These are phyloP conservation scores for Microdon myrmicae DNA, from an alignment of 2,888 invertebrate genomes.

Conservation along the genomic window DNA sequence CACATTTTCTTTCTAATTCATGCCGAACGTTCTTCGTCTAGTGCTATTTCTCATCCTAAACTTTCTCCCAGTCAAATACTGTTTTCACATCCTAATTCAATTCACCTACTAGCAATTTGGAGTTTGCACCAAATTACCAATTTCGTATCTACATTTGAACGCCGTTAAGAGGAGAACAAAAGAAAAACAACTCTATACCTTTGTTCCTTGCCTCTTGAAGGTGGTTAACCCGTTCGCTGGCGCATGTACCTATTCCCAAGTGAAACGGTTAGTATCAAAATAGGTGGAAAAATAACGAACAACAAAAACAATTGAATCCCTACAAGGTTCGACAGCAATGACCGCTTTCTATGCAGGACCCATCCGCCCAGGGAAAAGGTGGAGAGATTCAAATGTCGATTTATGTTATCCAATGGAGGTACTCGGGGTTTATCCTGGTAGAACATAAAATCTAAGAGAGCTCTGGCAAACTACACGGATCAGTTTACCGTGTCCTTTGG, in stretches of 20 bases:
- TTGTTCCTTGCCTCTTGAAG: not conserved
- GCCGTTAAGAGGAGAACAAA: slow-evolving; percentile 4
- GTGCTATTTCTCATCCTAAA: too few species aligned
- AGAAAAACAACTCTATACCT: not conserved
- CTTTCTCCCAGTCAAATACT: not conserved
- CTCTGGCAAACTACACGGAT: slow-evolving; percentile 15
- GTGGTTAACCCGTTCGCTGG: slow-evolving; percentile 9
- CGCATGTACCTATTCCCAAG: not conserved
- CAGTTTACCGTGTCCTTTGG: slow-evolving; percentile 29
- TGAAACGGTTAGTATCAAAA: slow-evolving; percentile 1
- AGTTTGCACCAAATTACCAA: slow-evolving; percentile 20
- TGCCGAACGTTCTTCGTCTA: too few species aligned
- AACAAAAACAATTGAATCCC: slow-evolving; percentile 6
- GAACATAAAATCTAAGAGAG: not conserved
- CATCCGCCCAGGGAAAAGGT: not conserved
- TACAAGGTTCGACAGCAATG: slow-evolving; percentile 14
- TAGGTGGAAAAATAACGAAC: not conserved
- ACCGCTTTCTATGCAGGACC: slow-evolving; percentile 17
- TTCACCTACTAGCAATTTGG: slow-evolving; percentile 1
- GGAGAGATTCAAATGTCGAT: slow-evolving; percentile 21
- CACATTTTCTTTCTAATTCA: too few species aligned
- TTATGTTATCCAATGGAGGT: slow-evolving; percentile 27
- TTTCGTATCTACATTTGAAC: slow-evolving; percentile 29
- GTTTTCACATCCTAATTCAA: slow-evolving; percentile 6
- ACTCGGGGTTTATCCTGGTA: slow-evolving; percentile 10